Evolutionary conservation across 2,888 invertebrate species (phyloP), one percentile per base, ranked within the genome.

Genomic region (Eristalis tenax): DNA sequence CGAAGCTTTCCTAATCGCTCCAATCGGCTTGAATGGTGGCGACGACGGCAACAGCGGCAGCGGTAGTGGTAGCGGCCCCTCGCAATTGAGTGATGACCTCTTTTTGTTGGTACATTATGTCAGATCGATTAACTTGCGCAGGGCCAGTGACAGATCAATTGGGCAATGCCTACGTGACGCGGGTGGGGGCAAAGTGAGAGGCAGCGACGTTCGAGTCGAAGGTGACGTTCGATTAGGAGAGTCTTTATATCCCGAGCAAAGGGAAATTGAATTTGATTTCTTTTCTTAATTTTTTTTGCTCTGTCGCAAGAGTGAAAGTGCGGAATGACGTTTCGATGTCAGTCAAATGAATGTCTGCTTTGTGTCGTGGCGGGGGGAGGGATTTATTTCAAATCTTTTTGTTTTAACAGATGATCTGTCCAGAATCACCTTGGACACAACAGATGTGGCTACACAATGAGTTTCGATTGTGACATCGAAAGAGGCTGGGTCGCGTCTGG

Each of bases 51-150:
- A 4, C 4, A 28, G 28, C 28, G 28, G 28, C 28, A 28, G 4
- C 5, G 28, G 28, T 4, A 26, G 26, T 4, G 26, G 26, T 4
- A n/a, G n/a, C n/a, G 50, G n/a, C 22, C 35, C 23, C 13, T 26
- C 56, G 76, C 78, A 83, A 83, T 83, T 71, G 78, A 69, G 63
- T 59, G 83, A 73, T 83, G 83, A 79, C 83, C 83, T 79, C 79
- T 74, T 83, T 83, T 80, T 63, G 56, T 15, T 65, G 26, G 26
- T 35, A 26, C 64, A 57, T 83, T 79, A 57, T 83, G 83, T 79
- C 83, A 83, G 64, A 68, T 73, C 70, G 43, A 50, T 77, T 61
- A 70, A 28, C 26, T 26, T 40, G 61, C 4, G 8, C 10, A 18
- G 15, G 23, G 65, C 23, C 57, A 59, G 15, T 18, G 23, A 66